These are phyloP conservation scores for Carassius carassius DNA, from an alignment of 2,113 vertebrate genomes.

Conservation along the genomic window DNA sequence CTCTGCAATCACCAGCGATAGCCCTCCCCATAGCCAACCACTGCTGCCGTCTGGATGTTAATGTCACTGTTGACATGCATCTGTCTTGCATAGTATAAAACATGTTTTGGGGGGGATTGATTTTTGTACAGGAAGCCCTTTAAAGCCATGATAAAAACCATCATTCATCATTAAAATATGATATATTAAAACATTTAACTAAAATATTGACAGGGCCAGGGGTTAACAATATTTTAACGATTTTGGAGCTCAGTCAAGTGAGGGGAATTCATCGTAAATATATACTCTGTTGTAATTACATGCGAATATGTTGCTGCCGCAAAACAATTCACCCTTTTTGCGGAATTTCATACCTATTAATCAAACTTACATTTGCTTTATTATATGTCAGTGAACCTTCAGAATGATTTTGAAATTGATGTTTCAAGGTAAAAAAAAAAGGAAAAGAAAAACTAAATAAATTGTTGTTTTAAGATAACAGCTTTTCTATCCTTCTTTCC, in stretches of 20 bases:
- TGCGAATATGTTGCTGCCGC: too few species aligned
- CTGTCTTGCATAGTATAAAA: constrained; percentile 55
- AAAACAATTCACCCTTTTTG: too few species aligned
- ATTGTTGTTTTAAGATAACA: not conserved
- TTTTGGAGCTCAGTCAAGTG: too few species aligned
- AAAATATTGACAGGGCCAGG: constrained; percentile 7
- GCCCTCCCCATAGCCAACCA: not conserved
- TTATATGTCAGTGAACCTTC: too few species aligned
- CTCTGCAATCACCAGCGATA: constrained; percentile 29
- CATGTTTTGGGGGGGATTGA: not conserved
- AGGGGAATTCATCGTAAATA: too few species aligned
- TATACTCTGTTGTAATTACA: too few species aligned
- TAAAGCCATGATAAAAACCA: not conserved
- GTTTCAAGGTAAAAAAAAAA: too few species aligned
- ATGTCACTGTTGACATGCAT: constrained; percentile 29
- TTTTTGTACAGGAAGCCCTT: constrained; percentile 58
- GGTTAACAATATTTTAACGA: not conserved
- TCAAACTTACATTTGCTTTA: too few species aligned
- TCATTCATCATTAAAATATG: constrained; percentile 10
- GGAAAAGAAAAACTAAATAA: too few species aligned
- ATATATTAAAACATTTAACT: not conserved
- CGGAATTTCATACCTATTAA: too few species aligned
- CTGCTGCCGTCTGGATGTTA: constrained; percentile 12
- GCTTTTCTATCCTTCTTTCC: not conserved
- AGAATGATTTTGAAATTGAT: too few species aligned